Evolutionary conservation across 2,113 vertebrate genomes (phyloP).

Genomic region (Syrrhaptes paradoxus): DNA sequence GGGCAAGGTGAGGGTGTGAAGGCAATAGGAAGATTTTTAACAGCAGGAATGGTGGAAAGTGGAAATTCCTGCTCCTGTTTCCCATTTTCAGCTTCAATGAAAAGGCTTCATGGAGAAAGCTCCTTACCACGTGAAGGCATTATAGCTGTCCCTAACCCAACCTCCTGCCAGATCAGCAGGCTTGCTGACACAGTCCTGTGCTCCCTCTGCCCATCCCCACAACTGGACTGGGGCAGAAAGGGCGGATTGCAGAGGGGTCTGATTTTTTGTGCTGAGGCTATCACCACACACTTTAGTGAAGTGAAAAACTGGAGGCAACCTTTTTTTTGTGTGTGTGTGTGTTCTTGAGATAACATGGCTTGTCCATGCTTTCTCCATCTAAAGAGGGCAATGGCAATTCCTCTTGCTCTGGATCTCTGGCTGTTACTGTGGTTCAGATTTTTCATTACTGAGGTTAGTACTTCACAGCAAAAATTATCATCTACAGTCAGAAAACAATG

Average conservation of each 20-base stretch:
- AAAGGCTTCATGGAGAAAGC: background rate
- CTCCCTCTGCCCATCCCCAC: background rate
- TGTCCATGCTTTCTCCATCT: background rate
- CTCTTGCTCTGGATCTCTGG: background rate
- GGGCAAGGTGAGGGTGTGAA: background rate
- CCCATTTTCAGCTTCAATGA: background rate
- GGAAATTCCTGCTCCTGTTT: background rate
- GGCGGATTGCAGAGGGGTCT: background rate
- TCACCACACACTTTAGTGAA: background rate
- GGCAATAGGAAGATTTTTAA: background rate
- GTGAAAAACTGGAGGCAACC: background rate
- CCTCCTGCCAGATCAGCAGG: background rate
- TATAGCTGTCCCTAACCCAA: background rate
- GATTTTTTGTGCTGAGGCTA: background rate
- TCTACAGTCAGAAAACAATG: background rate
- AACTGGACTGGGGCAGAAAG: background rate
- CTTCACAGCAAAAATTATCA: background rate
- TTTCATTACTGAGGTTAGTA: background rate
- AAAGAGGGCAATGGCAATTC: background rate
- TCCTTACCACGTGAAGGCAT: background rate
- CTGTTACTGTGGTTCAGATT: background rate
- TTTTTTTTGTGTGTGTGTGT: background rate
- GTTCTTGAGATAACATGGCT: background rate
- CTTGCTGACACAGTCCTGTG: background rate
- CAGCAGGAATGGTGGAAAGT: background rate